Conservation (phyloP, 2,888 invertebrate genomes). For the Didymodactylos carnosus region DNA sequence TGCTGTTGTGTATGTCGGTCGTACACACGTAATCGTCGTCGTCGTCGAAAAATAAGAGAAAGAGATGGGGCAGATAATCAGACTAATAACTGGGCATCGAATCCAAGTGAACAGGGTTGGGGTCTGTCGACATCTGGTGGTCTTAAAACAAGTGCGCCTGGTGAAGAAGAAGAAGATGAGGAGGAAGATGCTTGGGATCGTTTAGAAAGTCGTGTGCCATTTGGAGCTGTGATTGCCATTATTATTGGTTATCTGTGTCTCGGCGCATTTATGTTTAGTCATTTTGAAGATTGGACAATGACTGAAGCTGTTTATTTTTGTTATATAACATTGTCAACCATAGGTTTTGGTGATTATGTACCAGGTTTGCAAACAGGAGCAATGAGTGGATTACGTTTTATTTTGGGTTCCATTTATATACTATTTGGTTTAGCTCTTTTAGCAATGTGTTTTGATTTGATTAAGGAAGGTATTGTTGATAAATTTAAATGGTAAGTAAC, state of each 20-base stretch:
- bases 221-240: not conserved
- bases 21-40: not conserved
- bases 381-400: constrained; percentile 1
- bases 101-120: no score
- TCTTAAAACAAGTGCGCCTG: not conserved
- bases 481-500: constrained; percentile 21
- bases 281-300: constrained; percentile 6
- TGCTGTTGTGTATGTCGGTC: not conserved
- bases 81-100: not conserved
- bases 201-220: constrained; percentile 1
- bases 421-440: constrained; percentile 27
- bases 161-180: not conserved
- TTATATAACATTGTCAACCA: constrained; percentile 7
- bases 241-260: constrained; percentile 5
- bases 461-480: constrained; percentile 33
- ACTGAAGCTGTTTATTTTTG: constrained; percentile 5
- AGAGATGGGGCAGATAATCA: not conserved
- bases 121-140: no score
- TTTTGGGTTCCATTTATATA: constrained; percentile 26
- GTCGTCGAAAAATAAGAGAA: not conserved
- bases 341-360: constrained; percentile 1
- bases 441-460: constrained; percentile 34
- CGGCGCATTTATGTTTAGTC: constrained; percentile 3
- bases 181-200: not conserved
- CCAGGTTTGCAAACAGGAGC: constrained; percentile 3